Base-by-base conservation (phyloP, 2,888 invertebrate species). In the Ormyrus rosae region DNA sequence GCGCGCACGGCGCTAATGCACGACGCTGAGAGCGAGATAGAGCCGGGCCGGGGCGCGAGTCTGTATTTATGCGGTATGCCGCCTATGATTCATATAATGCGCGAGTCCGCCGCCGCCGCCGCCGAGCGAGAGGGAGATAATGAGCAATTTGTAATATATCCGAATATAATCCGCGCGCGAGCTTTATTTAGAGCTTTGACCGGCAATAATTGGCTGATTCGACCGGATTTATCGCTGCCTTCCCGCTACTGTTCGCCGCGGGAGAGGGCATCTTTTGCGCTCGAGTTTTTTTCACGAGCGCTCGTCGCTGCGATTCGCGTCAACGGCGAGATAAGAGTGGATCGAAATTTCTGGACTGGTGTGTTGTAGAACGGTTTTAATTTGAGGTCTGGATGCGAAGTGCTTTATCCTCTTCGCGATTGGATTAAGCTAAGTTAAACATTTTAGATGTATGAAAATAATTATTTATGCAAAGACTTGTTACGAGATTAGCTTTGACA, bases 131-230 rank as follows among this genome's bases (percentile, higher is more conserved):
- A 79, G 82, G 75, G 86, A 87, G 88, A 89, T 89, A 89, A 89
- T 89, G 87, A 89, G 87, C 88, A 88, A 88, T 89, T 88, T 88
- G 89, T 87, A 88, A 88, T 88, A 86, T 87, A 89, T 87, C 81
- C 70, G 82, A 81, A 81, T 82, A 83, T 83, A 83, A 85, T 84
- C 78, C 82, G 64, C 56, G 56, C 63, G 63, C 9, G 51, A 6
- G 68, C 79, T 82, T 82, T 79, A 82, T 82, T 82, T 77, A 76
- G 78, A 61, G 78, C 74, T 68, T 67, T 70, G 34, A 63, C 76
- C 71, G 69, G 70, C 76, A 73, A 81, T 81, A 74, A 81, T 78
- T 78, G 71, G 53, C 78, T 67, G 74, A 78, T 75, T 78, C 56
- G 70, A 34, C 3, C 74, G 63, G 64, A 81, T 81, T 81, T 81